These are phyloP conservation scores for Nasonia giraulti DNA, from an alignment of 1,140 invertebrate genomes.

Conservation along the genomic window DNA sequence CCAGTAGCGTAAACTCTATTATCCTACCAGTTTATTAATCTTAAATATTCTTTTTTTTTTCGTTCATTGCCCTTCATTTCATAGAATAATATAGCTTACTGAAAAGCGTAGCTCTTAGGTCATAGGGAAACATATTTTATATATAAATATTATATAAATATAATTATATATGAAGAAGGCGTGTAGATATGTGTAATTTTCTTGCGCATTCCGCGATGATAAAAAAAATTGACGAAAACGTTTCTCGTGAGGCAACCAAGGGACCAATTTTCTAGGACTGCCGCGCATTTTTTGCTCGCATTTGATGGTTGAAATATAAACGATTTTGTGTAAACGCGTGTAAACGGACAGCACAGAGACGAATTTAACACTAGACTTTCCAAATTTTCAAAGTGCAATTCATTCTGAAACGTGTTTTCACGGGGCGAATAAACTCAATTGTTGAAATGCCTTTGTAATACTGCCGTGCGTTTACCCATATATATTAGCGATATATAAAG, in stretches of 20 bases:
- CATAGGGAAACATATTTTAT: constrained; percentile 51
- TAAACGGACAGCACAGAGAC: not conserved
- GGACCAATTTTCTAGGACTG: constrained; percentile 48
- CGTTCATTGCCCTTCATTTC: constrained; percentile 26
- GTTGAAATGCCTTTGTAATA: constrained; percentile 39
- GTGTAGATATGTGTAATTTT: constrained; percentile 52
- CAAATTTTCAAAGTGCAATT: constrained; percentile 37
- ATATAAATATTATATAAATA: constrained; percentile 55
- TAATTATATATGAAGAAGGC: constrained; percentile 49
- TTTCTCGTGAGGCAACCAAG: constrained; percentile 28
- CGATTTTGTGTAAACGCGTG: not conserved
- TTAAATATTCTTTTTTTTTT: constrained; percentile 46
- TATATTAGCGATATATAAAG: not conserved
- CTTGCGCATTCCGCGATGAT: constrained; percentile 43
- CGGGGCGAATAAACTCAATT: constrained; percentile 3
- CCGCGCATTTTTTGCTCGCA: not conserved
- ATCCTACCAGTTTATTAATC: constrained; percentile 52
- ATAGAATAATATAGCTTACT: constrained; percentile 31
- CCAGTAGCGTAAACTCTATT: constrained; percentile 56
- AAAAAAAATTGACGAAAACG: constrained; percentile 28
- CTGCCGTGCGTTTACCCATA: constrained; percentile 4
- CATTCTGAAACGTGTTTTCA: constrained; percentile 22
- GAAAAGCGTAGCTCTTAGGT: constrained; percentile 43
- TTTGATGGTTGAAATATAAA: constrained; percentile 11
- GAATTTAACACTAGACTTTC: constrained; percentile 5